phyloP scores from a whole-genome alignment of 2,113 vertebrate genomes.

The Antigone vipio region DNA sequence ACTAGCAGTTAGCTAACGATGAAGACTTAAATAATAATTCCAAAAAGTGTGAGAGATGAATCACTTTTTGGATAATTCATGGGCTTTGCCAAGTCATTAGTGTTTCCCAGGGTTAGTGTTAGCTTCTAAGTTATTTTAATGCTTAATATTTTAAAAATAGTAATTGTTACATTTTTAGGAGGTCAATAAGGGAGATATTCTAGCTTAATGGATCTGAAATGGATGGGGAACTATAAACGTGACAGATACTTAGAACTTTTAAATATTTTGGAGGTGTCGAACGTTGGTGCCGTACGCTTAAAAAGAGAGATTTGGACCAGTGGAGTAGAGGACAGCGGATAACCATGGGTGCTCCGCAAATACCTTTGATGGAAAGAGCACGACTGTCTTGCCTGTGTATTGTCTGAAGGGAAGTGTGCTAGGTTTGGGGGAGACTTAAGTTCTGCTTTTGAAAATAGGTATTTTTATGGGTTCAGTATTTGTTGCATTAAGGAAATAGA shows the following conservation, averaged over 20 bases:
- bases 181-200: neutral
- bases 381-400: fast-evolving
- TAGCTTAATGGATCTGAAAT: neutral
- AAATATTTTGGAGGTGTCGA: neutral
- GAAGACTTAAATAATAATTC: neutral
- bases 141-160: neutral
- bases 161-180: neutral
- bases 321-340: fast-evolving
- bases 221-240: neutral
- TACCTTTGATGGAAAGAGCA: neutral
- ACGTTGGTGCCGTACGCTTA: neutral
- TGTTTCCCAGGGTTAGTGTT: neutral
- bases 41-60: neutral
- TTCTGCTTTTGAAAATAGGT: neutral
- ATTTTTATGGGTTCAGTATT: neutral
- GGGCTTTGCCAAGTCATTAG: neutral
- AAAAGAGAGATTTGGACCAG: neutral
- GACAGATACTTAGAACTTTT: neutral
- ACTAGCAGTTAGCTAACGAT: neutral
- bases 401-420: neutral
- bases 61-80: neutral
- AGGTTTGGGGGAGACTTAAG: neutral
- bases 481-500: neutral
- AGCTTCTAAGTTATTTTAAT: neutral
- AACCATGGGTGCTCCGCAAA: neutral